These are phyloP conservation scores for Bolborhynchus lineola DNA, from an alignment of 2,113 vertebrate species.

Conservation along the genomic window DNA sequence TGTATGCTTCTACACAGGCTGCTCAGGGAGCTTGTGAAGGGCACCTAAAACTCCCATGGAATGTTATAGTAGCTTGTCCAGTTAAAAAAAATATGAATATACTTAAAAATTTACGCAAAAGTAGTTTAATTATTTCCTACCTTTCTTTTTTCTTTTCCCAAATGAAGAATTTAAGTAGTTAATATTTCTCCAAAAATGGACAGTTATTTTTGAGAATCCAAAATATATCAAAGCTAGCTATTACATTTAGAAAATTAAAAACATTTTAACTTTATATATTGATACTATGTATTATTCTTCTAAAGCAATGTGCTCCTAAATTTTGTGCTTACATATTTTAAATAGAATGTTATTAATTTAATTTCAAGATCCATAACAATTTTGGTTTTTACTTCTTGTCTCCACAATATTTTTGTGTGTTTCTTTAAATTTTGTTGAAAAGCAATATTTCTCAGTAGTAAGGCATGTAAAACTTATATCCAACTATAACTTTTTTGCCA, in stretches of 20 bases:
- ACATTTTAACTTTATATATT: not conserved
- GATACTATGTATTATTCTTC: not conserved
- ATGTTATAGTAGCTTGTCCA: not conserved
- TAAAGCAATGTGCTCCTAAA: not conserved
- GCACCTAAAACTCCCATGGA: not conserved
- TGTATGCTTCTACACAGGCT: not conserved
- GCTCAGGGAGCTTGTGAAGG: not conserved
- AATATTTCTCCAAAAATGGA: not conserved
- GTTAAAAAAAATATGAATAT: not conserved
- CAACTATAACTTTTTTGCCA: not conserved
- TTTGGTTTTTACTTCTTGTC: not conserved
- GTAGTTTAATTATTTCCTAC: not conserved
- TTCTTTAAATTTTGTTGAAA: not conserved
- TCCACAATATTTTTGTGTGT: not conserved
- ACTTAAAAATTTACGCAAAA: not conserved
- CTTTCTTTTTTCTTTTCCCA: not conserved
- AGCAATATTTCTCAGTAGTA: not conserved
- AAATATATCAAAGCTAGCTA: not conserved
- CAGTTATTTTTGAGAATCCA: not conserved
- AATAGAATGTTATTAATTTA: not conserved
- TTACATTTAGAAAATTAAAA: not conserved
- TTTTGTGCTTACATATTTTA: not conserved
- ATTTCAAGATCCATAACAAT: not conserved
- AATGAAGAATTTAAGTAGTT: not conserved
- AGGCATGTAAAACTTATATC: not conserved